Conservation (phyloP, 2,888 invertebrate species). For the Formica aserva region DNA sequence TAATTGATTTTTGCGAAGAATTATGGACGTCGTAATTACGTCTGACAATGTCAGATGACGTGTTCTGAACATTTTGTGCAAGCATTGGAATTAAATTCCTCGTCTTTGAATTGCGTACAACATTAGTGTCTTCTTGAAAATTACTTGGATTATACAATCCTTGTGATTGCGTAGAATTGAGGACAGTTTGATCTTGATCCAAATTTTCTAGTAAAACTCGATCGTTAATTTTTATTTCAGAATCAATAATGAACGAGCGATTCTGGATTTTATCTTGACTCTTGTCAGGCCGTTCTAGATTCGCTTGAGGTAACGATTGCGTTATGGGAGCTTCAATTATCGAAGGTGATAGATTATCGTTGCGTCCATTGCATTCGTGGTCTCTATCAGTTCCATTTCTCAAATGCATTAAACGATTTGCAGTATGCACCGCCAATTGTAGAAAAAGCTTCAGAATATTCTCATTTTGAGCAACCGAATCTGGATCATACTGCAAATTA, state of each 20-base stretch:
- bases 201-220: neutral
- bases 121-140: neutral
- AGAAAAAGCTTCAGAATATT: conserved; percentile 26
- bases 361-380: neutral
- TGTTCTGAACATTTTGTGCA: neutral
- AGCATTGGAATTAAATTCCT: conserved; percentile 5
- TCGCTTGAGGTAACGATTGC: neutral
- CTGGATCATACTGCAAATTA: conserved; percentile 9
- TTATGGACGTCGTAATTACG: neutral
- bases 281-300: conserved; percentile 5
- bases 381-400: conserved; percentile 5
- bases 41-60: neutral
- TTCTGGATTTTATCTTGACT: neutral
- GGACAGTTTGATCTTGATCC: neutral
- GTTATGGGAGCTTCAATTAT: neutral
- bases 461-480: conserved; percentile 29
- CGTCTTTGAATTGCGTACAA: neutral
- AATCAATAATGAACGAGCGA: neutral
- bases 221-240: neutral
- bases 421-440: conserved; percentile 22
- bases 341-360: neutral
- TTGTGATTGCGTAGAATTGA: neutral
- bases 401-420: conserved; percentile 13
- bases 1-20: neutral
- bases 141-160: neutral